Conservation (phyloP, 1,140 invertebrate genomes). For the Aplysia californica region DNA sequence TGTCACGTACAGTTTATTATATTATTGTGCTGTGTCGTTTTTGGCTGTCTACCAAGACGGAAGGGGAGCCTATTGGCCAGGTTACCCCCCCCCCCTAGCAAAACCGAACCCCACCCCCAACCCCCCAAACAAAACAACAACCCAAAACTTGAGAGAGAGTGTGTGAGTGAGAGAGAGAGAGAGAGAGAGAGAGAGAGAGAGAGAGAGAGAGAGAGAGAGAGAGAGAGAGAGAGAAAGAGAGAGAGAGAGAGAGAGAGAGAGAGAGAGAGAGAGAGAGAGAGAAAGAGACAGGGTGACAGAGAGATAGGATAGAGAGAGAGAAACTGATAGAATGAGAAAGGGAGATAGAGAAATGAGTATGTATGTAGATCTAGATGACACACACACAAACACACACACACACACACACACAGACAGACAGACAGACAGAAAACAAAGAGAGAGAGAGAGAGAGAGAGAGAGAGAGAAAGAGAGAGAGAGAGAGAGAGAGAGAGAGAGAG, state of each 20-base stretch:
- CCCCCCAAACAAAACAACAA: neutral
- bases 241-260: neutral
- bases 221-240: neutral
- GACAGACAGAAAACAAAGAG: too few species aligned
- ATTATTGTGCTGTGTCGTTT: too few species aligned
- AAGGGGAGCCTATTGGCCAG: too few species aligned
- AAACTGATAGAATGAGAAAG: neutral
- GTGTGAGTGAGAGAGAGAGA: neutral
- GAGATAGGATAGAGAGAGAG: constrained; percentile 1
- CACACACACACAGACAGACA: neutral
- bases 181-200: neutral
- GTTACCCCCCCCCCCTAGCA: too few species aligned
- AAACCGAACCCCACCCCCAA: too few species aligned
- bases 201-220: neutral
- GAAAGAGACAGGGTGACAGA: constrained; percentile 13
- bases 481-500: neutral
- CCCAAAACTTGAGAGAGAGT: neutral
- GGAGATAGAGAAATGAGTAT: neutral
- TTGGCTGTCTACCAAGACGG: too few species aligned
- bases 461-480: neutral
- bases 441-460: neutral
- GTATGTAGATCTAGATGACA: neutral
- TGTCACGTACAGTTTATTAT: too few species aligned
- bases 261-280: constrained; percentile 17
- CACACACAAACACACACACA: neutral